Evolutionary conservation across 2,888 invertebrate species (phyloP).

Genomic region (Dicycla oo): DNA sequence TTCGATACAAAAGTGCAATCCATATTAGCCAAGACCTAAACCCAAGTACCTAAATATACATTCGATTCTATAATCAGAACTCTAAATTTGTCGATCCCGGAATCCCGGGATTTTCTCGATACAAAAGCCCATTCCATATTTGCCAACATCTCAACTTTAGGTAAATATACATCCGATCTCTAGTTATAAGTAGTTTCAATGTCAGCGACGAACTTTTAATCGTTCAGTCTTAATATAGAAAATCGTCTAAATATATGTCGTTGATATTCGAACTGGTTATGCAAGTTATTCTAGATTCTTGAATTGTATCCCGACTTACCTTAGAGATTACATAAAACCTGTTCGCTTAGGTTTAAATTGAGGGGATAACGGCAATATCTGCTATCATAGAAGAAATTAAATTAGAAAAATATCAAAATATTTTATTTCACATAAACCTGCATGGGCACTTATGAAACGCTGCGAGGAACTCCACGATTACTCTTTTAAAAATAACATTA

Average conservation of each 20-base stretch:
- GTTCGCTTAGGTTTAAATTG: not conserved
- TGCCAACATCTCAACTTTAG: too few relatives aligned
- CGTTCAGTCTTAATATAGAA: slow-evolving; percentile 11
- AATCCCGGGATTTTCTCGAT: too few relatives aligned
- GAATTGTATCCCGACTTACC: not conserved
- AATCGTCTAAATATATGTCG: slow-evolving; percentile 26
- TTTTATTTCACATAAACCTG: too few relatives aligned
- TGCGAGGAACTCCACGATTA: not conserved
- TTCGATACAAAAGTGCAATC: too few relatives aligned
- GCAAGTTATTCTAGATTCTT: slow-evolving; percentile 5
- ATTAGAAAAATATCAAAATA: too few relatives aligned
- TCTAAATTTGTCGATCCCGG: too few relatives aligned
- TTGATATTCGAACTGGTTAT: slow-evolving; percentile 21
- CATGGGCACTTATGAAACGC: too few relatives aligned
- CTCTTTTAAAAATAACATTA: not conserved
- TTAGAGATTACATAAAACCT: not conserved
- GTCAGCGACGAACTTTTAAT: not conserved
- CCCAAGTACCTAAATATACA: too few relatives aligned
- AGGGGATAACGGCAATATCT: not conserved
- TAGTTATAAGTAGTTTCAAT: slow-evolving; percentile 7
- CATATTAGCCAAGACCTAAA: too few relatives aligned
- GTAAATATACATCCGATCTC: too few relatives aligned
- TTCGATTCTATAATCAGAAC: too few relatives aligned
- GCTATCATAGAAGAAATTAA: not conserved
- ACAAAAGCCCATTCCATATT: too few relatives aligned